Base-by-base conservation (phyloP, 2,888 invertebrate genomes). In the Drosophila sordidula region DNA sequence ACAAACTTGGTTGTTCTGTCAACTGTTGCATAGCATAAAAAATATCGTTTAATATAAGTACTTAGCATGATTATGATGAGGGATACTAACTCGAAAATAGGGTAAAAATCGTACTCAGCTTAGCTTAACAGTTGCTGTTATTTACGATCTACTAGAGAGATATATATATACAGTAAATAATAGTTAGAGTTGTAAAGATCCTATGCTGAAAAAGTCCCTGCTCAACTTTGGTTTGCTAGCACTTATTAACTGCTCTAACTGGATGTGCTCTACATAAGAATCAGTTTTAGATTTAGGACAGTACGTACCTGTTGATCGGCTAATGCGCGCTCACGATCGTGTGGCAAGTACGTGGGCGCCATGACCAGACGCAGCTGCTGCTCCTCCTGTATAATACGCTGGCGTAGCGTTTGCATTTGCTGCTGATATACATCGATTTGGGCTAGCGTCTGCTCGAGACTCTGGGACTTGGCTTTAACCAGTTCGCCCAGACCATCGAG, bases 381-480 rank as follows among this genome's bases (percentile, higher is more conserved):
- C 92, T 98, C 98, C 75, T 96, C 96, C 91, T 96, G 95, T 74
- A 97, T 95, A 89, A 97, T 95, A 92, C 96, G 96, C 89, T 96
- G 96, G 64, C 97, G 95, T 78, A 98, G 93, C 54, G 95, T 94
- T 89, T 96, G 97, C 90, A 98, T 96, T 93, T 98, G 97, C 91
- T 96, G 95, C 91, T 97, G 96, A 92, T 97, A 97, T 72, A 95
- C 95, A 91, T 98, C 98, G 85, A 98, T 95, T 93, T 98, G 98
- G 75, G 95, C 93, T 54, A 98, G 94, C 80, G 97, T 96, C 41
- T 95, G 94, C 89, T 95, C 96, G 77, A 98, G 93, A 80, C 95
- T 94, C 59, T 93, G 92, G 56, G 90, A 84, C 74, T 90, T 92
- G 66, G 82, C 67, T 74, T 86, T 90, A 14, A 91, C 90, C 71